These are phyloP conservation scores for Oscarella lobularis DNA, from an alignment of 37 sponge, comb jelly and placozoan species.

Conservation along the genomic window DNA sequence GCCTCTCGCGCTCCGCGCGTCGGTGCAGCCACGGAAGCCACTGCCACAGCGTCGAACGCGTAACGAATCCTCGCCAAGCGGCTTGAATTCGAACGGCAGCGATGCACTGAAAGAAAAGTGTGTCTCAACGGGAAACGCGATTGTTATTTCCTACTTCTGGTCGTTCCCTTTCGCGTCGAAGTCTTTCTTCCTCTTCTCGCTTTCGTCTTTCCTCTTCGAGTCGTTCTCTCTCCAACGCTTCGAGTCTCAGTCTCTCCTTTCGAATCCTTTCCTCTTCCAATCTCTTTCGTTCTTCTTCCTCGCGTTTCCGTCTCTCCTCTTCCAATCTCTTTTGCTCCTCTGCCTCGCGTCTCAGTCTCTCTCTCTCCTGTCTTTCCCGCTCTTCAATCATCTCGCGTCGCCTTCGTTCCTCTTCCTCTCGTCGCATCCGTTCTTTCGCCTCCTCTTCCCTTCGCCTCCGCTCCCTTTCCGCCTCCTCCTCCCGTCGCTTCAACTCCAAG, in stretches of 20 bases:
- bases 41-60: neutral
- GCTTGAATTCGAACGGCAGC: neutral
- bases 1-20: neutral
- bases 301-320: neutral
- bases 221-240: neutral
- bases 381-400: neutral
- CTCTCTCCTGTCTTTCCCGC: neutral
- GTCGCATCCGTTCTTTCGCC: neutral
- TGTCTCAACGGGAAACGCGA: neutral
- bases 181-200: neutral
- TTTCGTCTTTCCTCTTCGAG: neutral
- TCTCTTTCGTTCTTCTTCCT: neutral
- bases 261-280: neutral
- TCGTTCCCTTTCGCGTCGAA: neutral
- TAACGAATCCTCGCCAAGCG: neutral
- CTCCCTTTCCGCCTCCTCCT: neutral
- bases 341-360: neutral
- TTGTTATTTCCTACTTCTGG: neutral
- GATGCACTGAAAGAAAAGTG: neutral
- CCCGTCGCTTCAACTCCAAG: neutral
- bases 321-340: neutral
- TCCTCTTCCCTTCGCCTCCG: neutral
- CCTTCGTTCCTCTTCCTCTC: neutral
- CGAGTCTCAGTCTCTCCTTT: neutral
- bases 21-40: neutral